Conservation (phyloP, 2,113 vertebrate species). For the Pionites leucogaster region DNA sequence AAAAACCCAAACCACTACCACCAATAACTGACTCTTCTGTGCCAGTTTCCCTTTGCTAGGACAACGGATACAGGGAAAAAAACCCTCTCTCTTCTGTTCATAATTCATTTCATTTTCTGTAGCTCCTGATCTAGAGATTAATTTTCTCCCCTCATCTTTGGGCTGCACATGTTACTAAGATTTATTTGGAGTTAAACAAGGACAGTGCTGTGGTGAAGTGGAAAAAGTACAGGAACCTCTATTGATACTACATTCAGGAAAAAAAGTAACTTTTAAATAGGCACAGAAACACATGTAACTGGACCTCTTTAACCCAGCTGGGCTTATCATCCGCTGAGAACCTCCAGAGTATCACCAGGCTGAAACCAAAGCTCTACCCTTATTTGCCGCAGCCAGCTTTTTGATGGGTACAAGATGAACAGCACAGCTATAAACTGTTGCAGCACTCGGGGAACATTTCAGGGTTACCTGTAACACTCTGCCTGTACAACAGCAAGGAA, state of each 20-base stretch:
- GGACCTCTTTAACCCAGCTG: neutral
- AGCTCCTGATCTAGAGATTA: neutral
- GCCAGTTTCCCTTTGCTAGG: neutral
- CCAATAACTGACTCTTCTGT: neutral
- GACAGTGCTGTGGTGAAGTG: neutral
- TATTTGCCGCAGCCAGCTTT: neutral
- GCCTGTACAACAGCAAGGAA: neutral
- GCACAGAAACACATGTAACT: neutral
- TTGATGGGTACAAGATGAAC: neutral
- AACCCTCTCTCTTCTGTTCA: neutral
- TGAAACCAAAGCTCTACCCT: neutral
- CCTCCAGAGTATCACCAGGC: neutral
- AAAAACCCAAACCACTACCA: neutral
- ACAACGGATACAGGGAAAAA: neutral
- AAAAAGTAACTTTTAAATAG: neutral
- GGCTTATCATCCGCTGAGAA: neutral
- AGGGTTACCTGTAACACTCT: neutral
- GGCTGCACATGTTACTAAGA: neutral
- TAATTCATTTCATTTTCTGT: neutral
- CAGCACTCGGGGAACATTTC: rapidly evolving
- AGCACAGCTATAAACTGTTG: neutral
- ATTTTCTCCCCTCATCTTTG: neutral
- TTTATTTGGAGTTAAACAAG: conserved; percentile 22
- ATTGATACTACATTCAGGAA: neutral
- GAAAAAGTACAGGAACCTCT: neutral